Evolutionary conservation across 1,140 invertebrate genomes (phyloP).

Genomic region (Neodiprion pinetum): DNA sequence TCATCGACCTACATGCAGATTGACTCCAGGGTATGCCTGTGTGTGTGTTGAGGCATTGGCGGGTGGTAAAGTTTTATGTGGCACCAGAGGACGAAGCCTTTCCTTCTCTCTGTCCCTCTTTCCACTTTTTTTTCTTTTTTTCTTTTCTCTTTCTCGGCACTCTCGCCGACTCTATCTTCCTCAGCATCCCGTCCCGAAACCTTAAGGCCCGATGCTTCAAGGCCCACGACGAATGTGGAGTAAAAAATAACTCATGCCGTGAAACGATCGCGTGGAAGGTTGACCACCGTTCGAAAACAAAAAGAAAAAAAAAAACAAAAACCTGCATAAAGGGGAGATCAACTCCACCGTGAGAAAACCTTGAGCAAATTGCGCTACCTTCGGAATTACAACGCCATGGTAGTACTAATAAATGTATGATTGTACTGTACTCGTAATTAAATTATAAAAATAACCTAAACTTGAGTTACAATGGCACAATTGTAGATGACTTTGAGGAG

Average conservation of each 20-base stretch:
- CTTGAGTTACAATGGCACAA: background rate
- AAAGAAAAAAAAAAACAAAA: too few relatives aligned
- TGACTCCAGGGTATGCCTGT: background rate
- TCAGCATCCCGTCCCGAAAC: background rate
- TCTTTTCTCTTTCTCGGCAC: background rate
- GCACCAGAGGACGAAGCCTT: background rate
- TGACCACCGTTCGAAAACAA: background rate
- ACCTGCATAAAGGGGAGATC: background rate
- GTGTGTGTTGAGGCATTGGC: background rate
- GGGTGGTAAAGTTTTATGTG: background rate
- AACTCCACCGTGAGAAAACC: background rate
- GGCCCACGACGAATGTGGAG: background rate
- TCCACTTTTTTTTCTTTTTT: constrained; percentile 1
- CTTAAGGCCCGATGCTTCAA: background rate
- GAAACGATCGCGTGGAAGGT: background rate
- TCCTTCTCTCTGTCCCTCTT: background rate
- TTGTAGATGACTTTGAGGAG: background rate
- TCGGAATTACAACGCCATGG: background rate
- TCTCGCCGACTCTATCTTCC: background rate
- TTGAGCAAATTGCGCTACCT: too few relatives aligned
- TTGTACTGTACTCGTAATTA: background rate
- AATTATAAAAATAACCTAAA: background rate
- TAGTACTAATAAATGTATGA: background rate
- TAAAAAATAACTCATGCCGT: background rate
- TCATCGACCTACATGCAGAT: background rate